These are phyloP conservation scores for Aromia moschata DNA, from an alignment of 2,888 invertebrate genomes.

Conservation along the genomic window DNA sequence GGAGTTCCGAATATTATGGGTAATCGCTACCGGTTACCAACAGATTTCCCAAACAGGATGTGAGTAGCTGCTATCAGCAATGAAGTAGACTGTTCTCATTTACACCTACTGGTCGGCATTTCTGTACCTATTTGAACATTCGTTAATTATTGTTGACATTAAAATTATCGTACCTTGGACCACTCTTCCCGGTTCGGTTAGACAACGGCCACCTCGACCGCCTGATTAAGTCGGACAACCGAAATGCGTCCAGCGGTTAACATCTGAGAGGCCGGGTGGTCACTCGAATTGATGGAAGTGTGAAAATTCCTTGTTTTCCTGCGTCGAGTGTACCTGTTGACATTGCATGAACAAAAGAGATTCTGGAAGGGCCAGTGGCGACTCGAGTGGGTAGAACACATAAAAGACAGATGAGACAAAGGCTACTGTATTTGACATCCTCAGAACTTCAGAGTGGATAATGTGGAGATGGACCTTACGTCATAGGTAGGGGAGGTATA, in stretches of 20 bases:
- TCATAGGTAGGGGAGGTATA: too few species aligned
- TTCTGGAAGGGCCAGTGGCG: background rate
- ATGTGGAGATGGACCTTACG: too few species aligned
- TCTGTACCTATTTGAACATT: slow-evolving; percentile 24
- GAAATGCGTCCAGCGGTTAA: background rate
- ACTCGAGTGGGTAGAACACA: too few species aligned
- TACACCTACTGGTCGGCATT: slow-evolving; percentile 21
- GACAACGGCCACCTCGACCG: slow-evolving; percentile 8
- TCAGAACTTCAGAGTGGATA: too few species aligned
- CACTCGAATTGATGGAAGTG: slow-evolving; percentile 12
- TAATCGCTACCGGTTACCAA: too few species aligned
- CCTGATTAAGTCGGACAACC: too few species aligned
- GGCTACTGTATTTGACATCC: too few species aligned
- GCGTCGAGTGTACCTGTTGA: background rate
- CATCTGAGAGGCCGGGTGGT: slow-evolving; percentile 10
- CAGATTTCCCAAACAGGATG: too few species aligned
- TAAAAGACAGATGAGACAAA: too few species aligned
- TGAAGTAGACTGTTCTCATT: slow-evolving; percentile 6
- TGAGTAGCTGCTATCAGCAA: background rate
- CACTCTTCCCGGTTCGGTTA: slow-evolving; percentile 20
- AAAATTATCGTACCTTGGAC: slow-evolving; percentile 23
- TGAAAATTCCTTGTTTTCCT: slow-evolving; percentile 8
- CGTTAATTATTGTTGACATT: slow-evolving; percentile 25
- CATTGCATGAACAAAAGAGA: background rate
- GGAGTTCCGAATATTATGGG: too few species aligned